These are phyloP conservation scores for Helicoverpa armigera DNA, from an alignment of 1,140 invertebrate genomes.

Conservation along the genomic window DNA sequence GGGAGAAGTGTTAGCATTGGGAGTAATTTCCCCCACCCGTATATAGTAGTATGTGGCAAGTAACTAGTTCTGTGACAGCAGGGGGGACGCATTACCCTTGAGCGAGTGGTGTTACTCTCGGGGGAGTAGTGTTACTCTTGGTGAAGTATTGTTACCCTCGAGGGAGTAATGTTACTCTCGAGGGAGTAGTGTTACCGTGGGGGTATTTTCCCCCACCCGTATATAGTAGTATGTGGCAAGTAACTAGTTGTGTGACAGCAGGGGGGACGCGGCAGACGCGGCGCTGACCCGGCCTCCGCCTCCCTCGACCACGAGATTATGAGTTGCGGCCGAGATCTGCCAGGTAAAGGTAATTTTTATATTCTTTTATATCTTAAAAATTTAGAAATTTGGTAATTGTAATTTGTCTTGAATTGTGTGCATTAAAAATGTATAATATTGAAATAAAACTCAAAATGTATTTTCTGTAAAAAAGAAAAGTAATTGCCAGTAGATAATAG, in stretches of 20 bases:
- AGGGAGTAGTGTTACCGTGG: neutral
- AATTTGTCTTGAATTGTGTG: no score
- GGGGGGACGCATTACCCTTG: slow-evolving; percentile 56
- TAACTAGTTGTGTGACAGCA: slow-evolving; percentile 73
- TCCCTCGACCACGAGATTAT: slow-evolving; percentile 84
- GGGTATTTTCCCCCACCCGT: neutral
- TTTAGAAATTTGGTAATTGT: no score
- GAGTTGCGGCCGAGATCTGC: slow-evolving; percentile 77
- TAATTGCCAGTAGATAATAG: no score
- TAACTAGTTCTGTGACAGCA: slow-evolving; percentile 73
- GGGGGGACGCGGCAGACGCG: slow-evolving; percentile 67
- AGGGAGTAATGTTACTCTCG: no score
- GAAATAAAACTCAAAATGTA: no score
- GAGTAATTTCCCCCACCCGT: neutral
- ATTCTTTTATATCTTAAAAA: neutral
- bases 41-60: slow-evolving; percentile 31
- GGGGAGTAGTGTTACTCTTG: no score
- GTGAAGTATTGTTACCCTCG: no score
- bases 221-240: slow-evolving; percentile 31
- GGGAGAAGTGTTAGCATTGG: neutral
- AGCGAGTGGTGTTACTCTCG: no score
- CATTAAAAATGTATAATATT: neutral
- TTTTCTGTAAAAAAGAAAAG: no score
- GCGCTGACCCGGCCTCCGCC: slow-evolving; percentile 78
- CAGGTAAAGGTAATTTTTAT: slow-evolving; percentile 64